phyloP scores from a whole-genome alignment of 2,113 vertebrate species.

The Albula goreensis region DNA sequence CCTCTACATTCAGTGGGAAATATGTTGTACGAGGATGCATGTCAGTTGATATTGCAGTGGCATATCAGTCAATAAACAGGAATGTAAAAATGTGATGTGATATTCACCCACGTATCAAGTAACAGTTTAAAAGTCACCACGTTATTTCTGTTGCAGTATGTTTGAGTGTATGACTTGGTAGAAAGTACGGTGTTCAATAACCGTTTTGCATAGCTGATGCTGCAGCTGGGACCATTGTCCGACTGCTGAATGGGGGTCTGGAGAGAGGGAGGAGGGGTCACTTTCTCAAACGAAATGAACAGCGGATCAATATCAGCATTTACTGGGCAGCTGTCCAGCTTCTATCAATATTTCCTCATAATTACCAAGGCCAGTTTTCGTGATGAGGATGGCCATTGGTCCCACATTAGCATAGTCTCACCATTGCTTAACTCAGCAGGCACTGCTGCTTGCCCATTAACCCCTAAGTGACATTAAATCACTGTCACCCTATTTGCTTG shows the following conservation, averaged over 20 bases:
- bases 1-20: background rate
- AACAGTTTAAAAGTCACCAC: background rate
- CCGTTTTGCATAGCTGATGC: slow-evolving; percentile 23
- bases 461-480: background rate
- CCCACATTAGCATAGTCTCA: slow-evolving; percentile 11
- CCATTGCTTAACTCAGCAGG: slow-evolving; percentile 6
- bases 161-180: background rate
- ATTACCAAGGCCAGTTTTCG: slow-evolving; percentile 47
- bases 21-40: background rate
- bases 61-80: background rate
- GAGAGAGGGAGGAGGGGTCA: slow-evolving; percentile 37
- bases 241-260: slow-evolving; percentile 52
- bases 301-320: slow-evolving; percentile 70
- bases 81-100: background rate
- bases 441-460: slow-evolving; percentile 43
- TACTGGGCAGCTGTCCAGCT: slow-evolving; percentile 66
- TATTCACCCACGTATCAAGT: background rate
- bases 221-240: slow-evolving; percentile 55
- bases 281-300: slow-evolving; percentile 57
- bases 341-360: slow-evolving; percentile 56
- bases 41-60: background rate
- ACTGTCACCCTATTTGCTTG: slow-evolving; percentile 3
- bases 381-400: slow-evolving; percentile 51
- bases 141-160: background rate
- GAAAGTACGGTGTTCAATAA: slow-evolving; percentile 8